Conservation (phyloP, 2,888 invertebrate genomes). For the Plebejus anna region DNA sequence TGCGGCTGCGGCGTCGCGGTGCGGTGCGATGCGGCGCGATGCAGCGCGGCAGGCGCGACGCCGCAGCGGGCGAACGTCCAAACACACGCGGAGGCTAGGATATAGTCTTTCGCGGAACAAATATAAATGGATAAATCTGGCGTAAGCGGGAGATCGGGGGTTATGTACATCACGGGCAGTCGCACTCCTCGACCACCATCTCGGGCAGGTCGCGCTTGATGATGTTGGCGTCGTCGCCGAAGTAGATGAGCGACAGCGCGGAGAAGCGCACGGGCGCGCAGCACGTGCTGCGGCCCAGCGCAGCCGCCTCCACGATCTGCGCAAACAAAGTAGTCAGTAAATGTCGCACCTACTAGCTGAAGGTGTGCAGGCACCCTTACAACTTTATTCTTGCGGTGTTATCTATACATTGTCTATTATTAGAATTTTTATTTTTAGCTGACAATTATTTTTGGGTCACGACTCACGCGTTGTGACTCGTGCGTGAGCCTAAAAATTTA, state of each 20-base stretch:
- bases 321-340: neutral
- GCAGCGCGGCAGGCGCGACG: slow-evolving; percentile 35
- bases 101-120: slow-evolving; percentile 80
- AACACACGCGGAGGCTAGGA: slow-evolving; percentile 57
- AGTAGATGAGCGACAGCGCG: slow-evolving; percentile 95
- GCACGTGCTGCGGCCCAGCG: slow-evolving; percentile 93
- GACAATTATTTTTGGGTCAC: too few species aligned
- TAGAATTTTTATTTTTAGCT: too few species aligned
- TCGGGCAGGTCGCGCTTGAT: slow-evolving; percentile 96
- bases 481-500: too few species aligned
- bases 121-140: slow-evolving; percentile 77
- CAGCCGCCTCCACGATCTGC: slow-evolving; percentile 93
- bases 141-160: slow-evolving; percentile 59
- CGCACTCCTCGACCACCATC: slow-evolving; percentile 98
- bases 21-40: slow-evolving; percentile 81
- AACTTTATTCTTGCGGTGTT: too few species aligned
- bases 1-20: slow-evolving; percentile 92
- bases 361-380: neutral
- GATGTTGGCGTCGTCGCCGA: slow-evolving; percentile 93
- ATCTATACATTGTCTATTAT: too few species aligned
- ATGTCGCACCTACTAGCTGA: neutral
- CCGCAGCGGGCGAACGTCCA: slow-evolving; percentile 37
- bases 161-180: slow-evolving; percentile 86
- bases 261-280: slow-evolving; percentile 96
- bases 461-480: too few species aligned